Conservation (phyloP, 2,888 invertebrate genomes). For the Elegia similella region DNA sequence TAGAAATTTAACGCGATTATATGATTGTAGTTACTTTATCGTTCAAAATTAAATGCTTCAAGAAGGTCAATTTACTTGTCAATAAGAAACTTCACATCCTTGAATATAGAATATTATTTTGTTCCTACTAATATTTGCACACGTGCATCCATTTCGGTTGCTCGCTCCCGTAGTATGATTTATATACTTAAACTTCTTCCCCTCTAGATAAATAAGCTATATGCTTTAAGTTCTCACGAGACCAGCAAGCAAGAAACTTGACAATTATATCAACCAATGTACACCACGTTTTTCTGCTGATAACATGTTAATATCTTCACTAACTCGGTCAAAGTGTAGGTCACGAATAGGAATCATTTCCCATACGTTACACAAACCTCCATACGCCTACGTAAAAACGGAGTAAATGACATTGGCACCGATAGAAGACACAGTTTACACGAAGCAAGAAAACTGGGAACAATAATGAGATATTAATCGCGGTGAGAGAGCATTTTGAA, state of each 20-base stretch:
- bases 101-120: too few species aligned
- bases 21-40: too few species aligned
- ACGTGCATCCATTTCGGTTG: too few species aligned
- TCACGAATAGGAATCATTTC: slow-evolving; percentile 10
- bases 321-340: slow-evolving; percentile 3
- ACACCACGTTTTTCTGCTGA: not conserved
- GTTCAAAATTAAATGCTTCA: too few species aligned
- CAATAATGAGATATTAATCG: slow-evolving; percentile 40
- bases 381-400: slow-evolving; percentile 6
- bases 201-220: too few species aligned
- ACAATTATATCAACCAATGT: not conserved
- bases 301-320: slow-evolving; percentile 12
- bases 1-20: too few species aligned
- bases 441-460: slow-evolving; percentile 27
- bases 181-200: too few species aligned
- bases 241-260: not conserved
- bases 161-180: too few species aligned
- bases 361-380: slow-evolving; percentile 18
- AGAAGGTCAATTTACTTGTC: too few species aligned
- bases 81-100: too few species aligned
- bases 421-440: slow-evolving; percentile 33
- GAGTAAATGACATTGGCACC: slow-evolving; percentile 32
- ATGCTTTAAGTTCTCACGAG: not conserved
- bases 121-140: too few species aligned
- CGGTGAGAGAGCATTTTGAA: slow-evolving; percentile 22